phyloP scores from a whole-genome alignment of 2,888 invertebrate species.

The Dicyrtoma fusca region DNA sequence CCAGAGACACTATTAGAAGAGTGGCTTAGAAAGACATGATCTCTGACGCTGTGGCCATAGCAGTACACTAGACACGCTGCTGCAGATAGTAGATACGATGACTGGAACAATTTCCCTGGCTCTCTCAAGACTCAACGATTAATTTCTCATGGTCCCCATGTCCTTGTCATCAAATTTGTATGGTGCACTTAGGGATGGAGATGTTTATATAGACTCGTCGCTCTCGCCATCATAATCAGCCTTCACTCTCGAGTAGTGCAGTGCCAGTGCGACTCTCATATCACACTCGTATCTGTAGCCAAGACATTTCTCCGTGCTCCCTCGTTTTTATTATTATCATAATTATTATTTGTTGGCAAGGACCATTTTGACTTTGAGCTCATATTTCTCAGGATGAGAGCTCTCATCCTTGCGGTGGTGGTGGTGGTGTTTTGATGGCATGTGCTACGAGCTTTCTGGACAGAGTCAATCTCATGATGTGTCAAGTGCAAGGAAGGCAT shows the following conservation, averaged over 20 bases:
- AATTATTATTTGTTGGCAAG: too few relatives aligned
- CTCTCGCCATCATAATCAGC: not conserved
- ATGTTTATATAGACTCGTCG: too few relatives aligned
- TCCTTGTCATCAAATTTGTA: slow-evolving; percentile 5
- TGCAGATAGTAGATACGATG: too few relatives aligned
- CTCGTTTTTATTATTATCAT: not conserved
- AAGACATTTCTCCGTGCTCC: not conserved
- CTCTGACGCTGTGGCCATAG: too few relatives aligned
- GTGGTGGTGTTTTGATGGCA: not conserved
- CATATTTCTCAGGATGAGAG: too few relatives aligned
- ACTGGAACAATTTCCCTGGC: not conserved
- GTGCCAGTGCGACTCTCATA: too few relatives aligned
- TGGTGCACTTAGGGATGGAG: not conserved
- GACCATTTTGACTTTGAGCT: too few relatives aligned
- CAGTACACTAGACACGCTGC: too few relatives aligned
- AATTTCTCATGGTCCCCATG: slow-evolving; percentile 5
- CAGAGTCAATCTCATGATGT: slow-evolving; percentile 21
- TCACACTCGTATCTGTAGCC: not conserved
- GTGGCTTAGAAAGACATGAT: too few relatives aligned
- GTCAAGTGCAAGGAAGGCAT: slow-evolving; percentile 3
- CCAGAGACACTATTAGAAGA: too few relatives aligned
- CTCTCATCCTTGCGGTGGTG: too few relatives aligned
- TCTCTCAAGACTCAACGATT: slow-evolving; percentile 22
- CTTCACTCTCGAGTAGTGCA: too few relatives aligned
- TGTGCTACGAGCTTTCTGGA: not conserved